These are phyloP conservation scores for Drosophila teissieri DNA, from an alignment of 1,140 invertebrate species.

Conservation along the genomic window DNA sequence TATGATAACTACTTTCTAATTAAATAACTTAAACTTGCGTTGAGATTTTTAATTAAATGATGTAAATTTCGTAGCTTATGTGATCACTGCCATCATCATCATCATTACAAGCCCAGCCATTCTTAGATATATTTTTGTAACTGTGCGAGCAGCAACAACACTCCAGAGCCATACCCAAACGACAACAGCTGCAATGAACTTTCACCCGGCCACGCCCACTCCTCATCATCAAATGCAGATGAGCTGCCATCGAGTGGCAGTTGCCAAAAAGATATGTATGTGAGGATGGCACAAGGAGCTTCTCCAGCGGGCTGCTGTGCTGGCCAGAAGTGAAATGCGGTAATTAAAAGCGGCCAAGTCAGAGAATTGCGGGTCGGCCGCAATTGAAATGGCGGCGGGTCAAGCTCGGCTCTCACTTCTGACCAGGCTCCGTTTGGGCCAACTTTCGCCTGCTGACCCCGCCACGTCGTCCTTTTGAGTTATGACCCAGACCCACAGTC, in stretches of 20 bases:
- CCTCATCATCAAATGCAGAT: slow-evolving; percentile 63
- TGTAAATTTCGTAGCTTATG: no score
- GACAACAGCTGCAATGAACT: slow-evolving; percentile 53
- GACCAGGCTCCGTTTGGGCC: slow-evolving; percentile 11
- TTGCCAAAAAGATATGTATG: slow-evolving; percentile 7
- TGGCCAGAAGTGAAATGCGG: slow-evolving; percentile 52
- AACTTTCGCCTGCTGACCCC: slow-evolving; percentile 16
- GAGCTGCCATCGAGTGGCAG: slow-evolving; percentile 63
- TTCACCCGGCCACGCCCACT: slow-evolving; percentile 27
- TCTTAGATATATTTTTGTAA: neutral
- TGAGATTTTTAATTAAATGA: no score
- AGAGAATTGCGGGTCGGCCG: slow-evolving; percentile 44
- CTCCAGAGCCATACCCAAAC: slow-evolving; percentile 1
- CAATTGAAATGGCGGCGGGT: slow-evolving; percentile 33
- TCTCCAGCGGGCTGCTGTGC: neutral
- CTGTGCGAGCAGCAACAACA: neutral
- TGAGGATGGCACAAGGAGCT: neutral
- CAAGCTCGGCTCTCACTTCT: slow-evolving; percentile 7
- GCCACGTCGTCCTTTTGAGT: slow-evolving; percentile 60
- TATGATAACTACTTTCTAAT: no score
- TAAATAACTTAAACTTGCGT: no score
- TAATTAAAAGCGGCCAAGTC: slow-evolving; percentile 76
- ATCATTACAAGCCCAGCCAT: no score
- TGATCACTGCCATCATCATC: no score
- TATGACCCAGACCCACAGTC: slow-evolving; percentile 59